Conservation (phyloP, 2,113 vertebrate genomes). For the Marmota monax region DNA sequence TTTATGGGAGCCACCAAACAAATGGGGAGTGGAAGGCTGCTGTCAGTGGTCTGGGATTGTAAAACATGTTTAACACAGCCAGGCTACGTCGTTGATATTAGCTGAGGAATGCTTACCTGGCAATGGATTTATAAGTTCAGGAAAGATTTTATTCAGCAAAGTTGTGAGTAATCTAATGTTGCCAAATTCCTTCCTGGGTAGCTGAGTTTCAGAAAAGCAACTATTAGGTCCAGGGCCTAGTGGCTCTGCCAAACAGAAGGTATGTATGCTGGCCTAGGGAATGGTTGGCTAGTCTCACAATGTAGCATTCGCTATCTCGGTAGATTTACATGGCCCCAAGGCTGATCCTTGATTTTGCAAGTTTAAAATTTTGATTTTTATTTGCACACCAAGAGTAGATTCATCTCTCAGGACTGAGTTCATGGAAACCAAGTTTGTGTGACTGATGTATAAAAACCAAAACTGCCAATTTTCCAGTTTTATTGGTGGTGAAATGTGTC, state of each 20-base stretch:
- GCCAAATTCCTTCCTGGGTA: not conserved
- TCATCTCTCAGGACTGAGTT: conserved; percentile 14
- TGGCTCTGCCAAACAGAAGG: not conserved
- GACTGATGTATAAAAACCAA: not conserved
- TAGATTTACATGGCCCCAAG: not conserved
- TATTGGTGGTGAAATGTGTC: not conserved
- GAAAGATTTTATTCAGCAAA: conserved; percentile 55
- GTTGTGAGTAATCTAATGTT: conserved; percentile 29
- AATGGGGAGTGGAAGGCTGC: conserved; percentile 45
- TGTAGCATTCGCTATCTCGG: not conserved
- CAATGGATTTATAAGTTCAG: not conserved
- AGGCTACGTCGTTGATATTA: not conserved
- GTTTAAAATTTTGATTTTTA: conserved; percentile 51
- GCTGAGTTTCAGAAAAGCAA: conserved; percentile 21
- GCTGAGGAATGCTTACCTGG: not conserved
- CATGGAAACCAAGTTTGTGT: conserved; percentile 19
- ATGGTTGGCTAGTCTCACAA: not conserved
- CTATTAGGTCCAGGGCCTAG: not conserved
- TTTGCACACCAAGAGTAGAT: not conserved
- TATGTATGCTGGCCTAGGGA: not conserved
- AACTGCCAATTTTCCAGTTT: not conserved
- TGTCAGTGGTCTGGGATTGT: conserved; percentile 40
- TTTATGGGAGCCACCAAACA: conserved; percentile 58
- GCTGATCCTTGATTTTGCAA: not conserved
- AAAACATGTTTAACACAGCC: conserved; percentile 30